A percentile compares a stretch with the other conserved stretches of the same genome.
phyloP scores from a whole-genome alignment of 2,888 invertebrate genomes.

The Trisateles emortualis region DNA sequence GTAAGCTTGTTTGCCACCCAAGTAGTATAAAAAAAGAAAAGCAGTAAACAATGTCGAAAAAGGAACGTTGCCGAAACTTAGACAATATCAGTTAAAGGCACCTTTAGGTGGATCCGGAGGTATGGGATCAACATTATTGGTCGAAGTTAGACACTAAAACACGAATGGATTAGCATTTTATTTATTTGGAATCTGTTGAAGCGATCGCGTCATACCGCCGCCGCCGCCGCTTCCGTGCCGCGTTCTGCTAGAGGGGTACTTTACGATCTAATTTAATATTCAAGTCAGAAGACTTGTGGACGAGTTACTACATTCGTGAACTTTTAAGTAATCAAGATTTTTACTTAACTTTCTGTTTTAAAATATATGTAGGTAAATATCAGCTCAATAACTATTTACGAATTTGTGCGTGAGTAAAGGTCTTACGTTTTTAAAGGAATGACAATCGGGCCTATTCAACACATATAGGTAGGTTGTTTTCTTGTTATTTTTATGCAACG shows the following conservation, averaged over 20 bases:
- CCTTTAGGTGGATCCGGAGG: constrained; percentile 10
- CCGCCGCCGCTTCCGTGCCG: too few species aligned
- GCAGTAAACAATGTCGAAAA: constrained; percentile 25
- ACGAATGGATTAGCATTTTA: constrained; percentile 65
- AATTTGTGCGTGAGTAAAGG: too few species aligned
- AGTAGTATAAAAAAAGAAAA: constrained; percentile 30
- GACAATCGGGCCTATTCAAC: too few species aligned
- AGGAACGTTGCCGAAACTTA: constrained; percentile 26
- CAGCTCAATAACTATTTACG: too few species aligned
- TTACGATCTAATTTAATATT: constrained; percentile 50
- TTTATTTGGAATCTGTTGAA: constrained; percentile 56
- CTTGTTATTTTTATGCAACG: too few species aligned
- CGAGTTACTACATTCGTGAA: constrained; percentile 47
- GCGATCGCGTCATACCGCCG: constrained; percentile 16
- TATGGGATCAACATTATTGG: constrained; percentile 55
- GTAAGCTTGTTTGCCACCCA: too few species aligned
- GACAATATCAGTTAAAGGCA: constrained; percentile 44
- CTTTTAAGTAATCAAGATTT: constrained; percentile 44
- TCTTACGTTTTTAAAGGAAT: too few species aligned
- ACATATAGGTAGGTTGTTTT: too few species aligned
- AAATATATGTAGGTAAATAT: too few species aligned
- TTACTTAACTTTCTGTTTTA: constrained; percentile 8
- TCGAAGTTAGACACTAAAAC: constrained; percentile 61
- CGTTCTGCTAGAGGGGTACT: constrained; percentile 34
- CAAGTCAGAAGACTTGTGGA: constrained; percentile 42